Evolutionary conservation across 1,140 invertebrate genomes (phyloP), one percentile per base, ranked within the genome.

Genomic region (Chionoecetes opilio): DNA sequence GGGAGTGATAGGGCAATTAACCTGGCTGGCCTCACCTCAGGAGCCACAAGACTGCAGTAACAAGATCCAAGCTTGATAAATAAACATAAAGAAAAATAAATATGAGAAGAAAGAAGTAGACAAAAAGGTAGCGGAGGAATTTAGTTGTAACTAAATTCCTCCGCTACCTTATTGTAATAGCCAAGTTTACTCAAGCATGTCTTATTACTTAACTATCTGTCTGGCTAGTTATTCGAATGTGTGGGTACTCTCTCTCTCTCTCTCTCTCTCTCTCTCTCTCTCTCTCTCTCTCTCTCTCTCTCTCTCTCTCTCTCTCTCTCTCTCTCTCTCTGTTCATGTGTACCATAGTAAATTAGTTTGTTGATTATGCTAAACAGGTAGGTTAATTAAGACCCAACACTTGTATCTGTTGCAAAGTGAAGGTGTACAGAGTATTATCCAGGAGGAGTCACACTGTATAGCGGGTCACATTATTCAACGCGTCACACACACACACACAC

Each of bases 241-340:
- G 46, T n/a, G n/a, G n/a, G n/a, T n/a, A n/a, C 63, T 75, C 63
- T 75, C 63, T 75, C 63, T 75, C 63, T 75, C 63, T 75, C 63
- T 75, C 63, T 75, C 63, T 75, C 63, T 75, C 63, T 75, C 63
- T 75, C 63, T 75, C 63, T 75, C 63, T 75, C 63, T 75, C 63
- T 75, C 63, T 75, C 63, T 75, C 63, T 75, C 63, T 75, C 63
- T 75, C 63, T 75, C 63, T 75, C 53, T 63, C 53, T 63, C 53
- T 63, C 53, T 63, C 53, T 63, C 53, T 63, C 53, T 63, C 53
- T 63, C 53, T 63, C 53, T 63, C 53, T 63, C 53, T 63, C 53
- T 63, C 53, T 63, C 53, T 63, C 63, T 75, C 63, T 75, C 63
- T 75, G 21, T 75, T 26, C 63, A 75, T n/a, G n/a, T n/a, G n/a